Percentiles rank a stretch among this genome's conserved stretches.
Conservation (phyloP, 2,888 invertebrate genomes). For the Lycaena phlaeas region DNA sequence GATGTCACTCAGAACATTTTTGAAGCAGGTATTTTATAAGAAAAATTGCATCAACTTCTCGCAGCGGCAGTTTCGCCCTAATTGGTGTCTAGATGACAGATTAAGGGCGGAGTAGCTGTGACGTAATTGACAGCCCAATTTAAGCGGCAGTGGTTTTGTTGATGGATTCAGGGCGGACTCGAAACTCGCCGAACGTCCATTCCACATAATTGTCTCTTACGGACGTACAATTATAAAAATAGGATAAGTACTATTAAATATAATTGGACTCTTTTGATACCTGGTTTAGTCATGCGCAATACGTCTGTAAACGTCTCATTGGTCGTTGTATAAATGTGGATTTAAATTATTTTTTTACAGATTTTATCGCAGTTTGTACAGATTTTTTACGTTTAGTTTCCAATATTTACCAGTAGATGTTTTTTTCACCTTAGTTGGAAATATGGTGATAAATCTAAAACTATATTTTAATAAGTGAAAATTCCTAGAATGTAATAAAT, state of each 20-base stretch:
- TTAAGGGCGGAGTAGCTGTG: conserved; percentile 54
- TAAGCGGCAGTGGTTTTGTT: conserved; percentile 38
- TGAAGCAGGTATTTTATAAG: conserved; percentile 28
- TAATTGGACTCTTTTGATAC: not conserved
- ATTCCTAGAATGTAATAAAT: too few relatives aligned
- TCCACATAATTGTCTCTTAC: not conserved
- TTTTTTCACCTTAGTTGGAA: too few relatives aligned
- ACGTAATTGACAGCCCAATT: conserved; percentile 68
- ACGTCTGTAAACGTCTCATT: too few relatives aligned
- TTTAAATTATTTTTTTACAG: too few relatives aligned
- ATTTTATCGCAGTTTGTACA: too few relatives aligned
- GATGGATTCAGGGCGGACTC: conserved; percentile 26
- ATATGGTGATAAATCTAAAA: too few relatives aligned
- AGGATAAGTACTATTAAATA: not conserved
- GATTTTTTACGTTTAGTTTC: too few relatives aligned
- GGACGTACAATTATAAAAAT: not conserved
- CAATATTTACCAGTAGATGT: too few relatives aligned
- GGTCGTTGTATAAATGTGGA: too few relatives aligned
- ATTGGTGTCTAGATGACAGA: conserved; percentile 69
- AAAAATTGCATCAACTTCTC: conserved; percentile 49
- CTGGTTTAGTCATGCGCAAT: too few relatives aligned
- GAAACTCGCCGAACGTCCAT: conserved; percentile 2
- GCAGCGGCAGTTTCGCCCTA: conserved; percentile 51
- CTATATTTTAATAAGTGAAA: too few relatives aligned
- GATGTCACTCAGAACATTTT: conserved; percentile 15